Evolutionary conservation across 2,797 vertebrate species (phyloP), one percentile per base, ranked within the genome.

Genomic region (Chaetodon trifasciatus): DNA sequence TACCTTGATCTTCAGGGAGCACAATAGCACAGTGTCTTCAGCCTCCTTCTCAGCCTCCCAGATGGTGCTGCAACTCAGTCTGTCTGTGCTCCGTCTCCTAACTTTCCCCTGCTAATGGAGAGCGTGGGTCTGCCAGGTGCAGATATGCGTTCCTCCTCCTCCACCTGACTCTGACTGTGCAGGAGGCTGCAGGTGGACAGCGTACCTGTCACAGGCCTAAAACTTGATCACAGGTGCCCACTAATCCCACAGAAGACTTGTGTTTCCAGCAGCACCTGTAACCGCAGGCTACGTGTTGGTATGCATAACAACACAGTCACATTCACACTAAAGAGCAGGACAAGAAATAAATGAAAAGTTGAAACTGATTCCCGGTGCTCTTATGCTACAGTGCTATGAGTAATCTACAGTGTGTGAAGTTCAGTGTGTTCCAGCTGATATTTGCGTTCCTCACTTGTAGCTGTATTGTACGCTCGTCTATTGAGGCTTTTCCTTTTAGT

Each of bases 41-140:
- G 4, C 56, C 53, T 79, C 35, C 76, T 72, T 70, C 84, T 83
- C 83, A 61, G 50, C 74, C 44, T 72, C 74, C 68, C 81, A 84
- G 69, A 84, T 66, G 81, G 70, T 46, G 67, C 74, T 19, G 63
- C 24, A 3, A 42, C 75, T 76, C 55, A 44, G 53, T 28, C 70
- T 44, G 8, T 57, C 46, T 64, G 40, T 56, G 63, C 65, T 16
- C 74, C 0, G 19, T 69, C 69, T 73, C 39, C 28, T n/a, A 0
- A 47, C 57, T 49, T 24, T 19, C 52, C 37, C 44, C 50, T 3
- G 39, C 28, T 70, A 49, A 76, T 57, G 57, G 37, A 58, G 35
- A 21, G 63, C 8, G 44, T 13, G 11, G 40, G 9, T 75, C 70
- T 73, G 74, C 56, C 76, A 66, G 78, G 62, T 61, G 74, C 64